Conservation (phyloP, 2,113 vertebrate species). For the Clupea harengus region DNA sequence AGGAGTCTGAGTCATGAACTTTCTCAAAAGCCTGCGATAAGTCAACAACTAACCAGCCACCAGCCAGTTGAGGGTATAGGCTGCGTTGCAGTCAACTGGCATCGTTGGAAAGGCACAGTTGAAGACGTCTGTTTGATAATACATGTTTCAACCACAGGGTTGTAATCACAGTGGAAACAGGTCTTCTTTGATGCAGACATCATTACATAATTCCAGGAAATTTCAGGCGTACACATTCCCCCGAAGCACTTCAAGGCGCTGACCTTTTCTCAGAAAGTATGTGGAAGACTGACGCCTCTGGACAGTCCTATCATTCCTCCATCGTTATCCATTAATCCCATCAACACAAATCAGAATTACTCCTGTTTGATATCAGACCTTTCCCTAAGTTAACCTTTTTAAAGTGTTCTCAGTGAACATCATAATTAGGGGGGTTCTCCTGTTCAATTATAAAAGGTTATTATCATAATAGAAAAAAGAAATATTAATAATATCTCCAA, state of each 20-base stretch:
- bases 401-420: background rate
- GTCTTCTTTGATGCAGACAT: background rate
- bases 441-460: background rate
- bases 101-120: background rate
- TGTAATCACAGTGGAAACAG: background rate
- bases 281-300: background rate
- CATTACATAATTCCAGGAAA: background rate
- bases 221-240: background rate
- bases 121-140: background rate
- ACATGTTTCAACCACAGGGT: background rate
- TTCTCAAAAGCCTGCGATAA: slow-evolving; percentile 43
- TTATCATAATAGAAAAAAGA: background rate
- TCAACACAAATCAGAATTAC: background rate
- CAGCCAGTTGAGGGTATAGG: background rate
- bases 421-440: background rate
- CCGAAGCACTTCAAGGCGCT: background rate
- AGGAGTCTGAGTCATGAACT: slow-evolving; percentile 55
- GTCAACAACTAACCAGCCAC: background rate
- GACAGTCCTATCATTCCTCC: background rate
- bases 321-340: background rate
- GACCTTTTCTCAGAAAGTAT: background rate
- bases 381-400: background rate
- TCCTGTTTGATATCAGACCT: background rate
- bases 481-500: background rate
- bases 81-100: background rate